Evolutionary conservation across 2,797 vertebrate genomes (phyloP), one percentile per base, ranked within the genome.

Genomic region (Ptychadena robeensis): DNA sequence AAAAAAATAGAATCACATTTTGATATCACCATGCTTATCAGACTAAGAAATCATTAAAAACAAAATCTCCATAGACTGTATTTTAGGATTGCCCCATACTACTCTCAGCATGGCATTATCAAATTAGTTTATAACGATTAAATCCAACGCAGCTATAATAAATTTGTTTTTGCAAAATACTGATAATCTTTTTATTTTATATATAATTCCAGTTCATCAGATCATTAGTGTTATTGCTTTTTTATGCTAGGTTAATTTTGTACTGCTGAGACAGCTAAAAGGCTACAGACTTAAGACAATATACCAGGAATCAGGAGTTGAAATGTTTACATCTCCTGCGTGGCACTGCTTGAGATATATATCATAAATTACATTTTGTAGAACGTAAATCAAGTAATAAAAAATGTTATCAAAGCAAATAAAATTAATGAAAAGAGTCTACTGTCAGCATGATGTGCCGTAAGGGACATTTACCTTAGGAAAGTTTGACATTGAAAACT

Each of bases 221-320:
- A 80, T 80, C 70, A 85, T 85, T 85, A 85, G 57, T 80, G 72
- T 75, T 75, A 85, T 85, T 80, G 37, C 78, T 84, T 82, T 75
- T 73, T 75, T 72, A 84, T 74, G 82, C 76, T 74, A 84, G 65
- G 44, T 70, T 84, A 80, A 80, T 80, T 84, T 70, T 80, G 64
- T 32, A 80, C 82, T 84, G 82, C 82, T 84, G 82, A 84, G 77
- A 84, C 44, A 80, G 71, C 77, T 84, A 74, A 40, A 66, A 68
- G 44, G 77, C 82, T 75, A 40, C 48, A 84, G 77, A 80, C n/a
- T 69, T 5, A 69, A 80, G 71, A 74, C 64, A 70, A 74, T 53
- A 63, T 35, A n/a, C 32, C 44, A 38, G 71, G 64, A 67, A 77
- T 67, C 63, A 25, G 9, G 69, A 67, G 63, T 28, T 61, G 61